Evolutionary conservation across 92 coral and sea anemone genomes (phyloP), one percentile per base, ranked within the genome.

Genomic region (Desmophyllum pertusum): DNA sequence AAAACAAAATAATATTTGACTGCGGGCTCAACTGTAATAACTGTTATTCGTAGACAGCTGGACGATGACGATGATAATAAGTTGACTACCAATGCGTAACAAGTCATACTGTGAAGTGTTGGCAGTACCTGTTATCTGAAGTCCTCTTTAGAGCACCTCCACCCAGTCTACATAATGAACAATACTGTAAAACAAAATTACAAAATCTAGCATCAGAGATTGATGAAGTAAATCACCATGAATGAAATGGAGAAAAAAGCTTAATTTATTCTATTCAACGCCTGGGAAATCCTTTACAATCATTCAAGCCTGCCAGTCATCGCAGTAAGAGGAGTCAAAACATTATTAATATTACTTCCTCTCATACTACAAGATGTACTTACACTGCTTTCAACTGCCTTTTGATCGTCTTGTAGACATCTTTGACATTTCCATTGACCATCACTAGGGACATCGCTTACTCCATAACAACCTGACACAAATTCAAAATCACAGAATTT

Each of bases 141-240:
- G 93, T 89, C 82, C 69, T 91, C 81, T 89, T 94, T 19, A 94
- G 84, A 11, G 95, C 95, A 43, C 98, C 98, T 37, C 98, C 98
- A 62, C 98, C 90, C 31, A 92, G 19, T 63, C 83, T 81, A 55
- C 98, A 94, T 42, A 94, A 69, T 23, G 92, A 91, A 42, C 98
- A 94, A 38, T 68, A 86, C 98, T 94, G 81, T 35, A 80, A 69
- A 25, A 66, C 46, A 80, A 37, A 36, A 27, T 38, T 6, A 38
- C 7, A 45, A 6, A 25, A 59, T 15, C 0, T 2, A 10, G 27
- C 46, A 36, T 40, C 18, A 4, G 37, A 25, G 53, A 72, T n/a
- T n/a, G n/a, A n/a, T 9, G 17, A 0, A 10, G 39, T 19, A 72
- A 72, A 41, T 29, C 17, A 0, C 50, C n/a, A 33, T 30, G 67